phyloP scores from a whole-genome alignment of 2,888 invertebrate genomes.

The Amphipoea oculea region DNA sequence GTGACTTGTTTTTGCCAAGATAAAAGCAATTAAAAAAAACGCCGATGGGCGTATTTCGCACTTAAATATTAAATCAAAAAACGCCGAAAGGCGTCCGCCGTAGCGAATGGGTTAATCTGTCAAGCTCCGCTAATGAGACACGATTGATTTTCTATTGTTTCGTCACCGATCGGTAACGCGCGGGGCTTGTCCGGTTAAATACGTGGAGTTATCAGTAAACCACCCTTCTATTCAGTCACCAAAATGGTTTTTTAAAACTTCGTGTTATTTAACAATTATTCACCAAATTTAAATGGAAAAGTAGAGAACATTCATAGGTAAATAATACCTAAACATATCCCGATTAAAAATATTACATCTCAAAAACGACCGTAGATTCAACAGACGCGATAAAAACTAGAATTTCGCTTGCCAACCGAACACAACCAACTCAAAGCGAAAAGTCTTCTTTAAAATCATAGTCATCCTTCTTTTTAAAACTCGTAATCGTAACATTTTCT shows the following conservation, averaged over 20 bases:
- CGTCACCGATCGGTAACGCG: too few species aligned
- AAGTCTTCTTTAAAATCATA: constrained; percentile 92
- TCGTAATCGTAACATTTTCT: constrained; percentile 90
- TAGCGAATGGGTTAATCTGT: too few species aligned
- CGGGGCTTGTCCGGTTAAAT: not conserved
- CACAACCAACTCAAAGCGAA: constrained; percentile 67
- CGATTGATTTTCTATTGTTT: too few species aligned
- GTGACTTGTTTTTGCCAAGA: too few species aligned
- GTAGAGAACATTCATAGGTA: not conserved
- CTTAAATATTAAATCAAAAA: too few species aligned
- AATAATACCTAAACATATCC: not conserved
- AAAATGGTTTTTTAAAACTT: too few species aligned
- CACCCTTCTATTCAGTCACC: not conserved
- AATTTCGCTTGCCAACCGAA: not conserved
- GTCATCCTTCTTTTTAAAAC: constrained; percentile 85
- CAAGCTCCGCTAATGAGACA: too few species aligned
- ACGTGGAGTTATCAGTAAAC: not conserved
- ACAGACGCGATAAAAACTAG: not conserved
- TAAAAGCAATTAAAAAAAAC: too few species aligned
- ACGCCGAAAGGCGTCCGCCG: too few species aligned
- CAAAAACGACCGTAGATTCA: not conserved
- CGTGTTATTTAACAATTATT: not conserved
- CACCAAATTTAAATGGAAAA: not conserved
- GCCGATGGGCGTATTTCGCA: too few species aligned
- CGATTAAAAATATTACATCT: not conserved